Base-by-base conservation (phyloP, 2,113 vertebrate species). In the Rhipidura dahli region DNA sequence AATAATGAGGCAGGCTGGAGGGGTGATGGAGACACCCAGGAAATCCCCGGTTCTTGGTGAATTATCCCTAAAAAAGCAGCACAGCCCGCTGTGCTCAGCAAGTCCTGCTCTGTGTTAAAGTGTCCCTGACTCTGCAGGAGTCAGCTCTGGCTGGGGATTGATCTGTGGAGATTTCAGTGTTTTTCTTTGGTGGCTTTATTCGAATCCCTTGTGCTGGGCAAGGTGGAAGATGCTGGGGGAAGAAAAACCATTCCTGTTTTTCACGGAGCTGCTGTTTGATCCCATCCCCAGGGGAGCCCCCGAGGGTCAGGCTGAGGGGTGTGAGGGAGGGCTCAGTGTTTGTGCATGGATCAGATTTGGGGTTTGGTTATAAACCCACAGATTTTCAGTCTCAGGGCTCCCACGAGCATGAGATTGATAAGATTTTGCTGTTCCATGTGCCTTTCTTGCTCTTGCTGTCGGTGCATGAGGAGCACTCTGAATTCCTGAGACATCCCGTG, bases 181-280 rank as follows among this genome's bases (percentile, higher is more conserved):
- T 87, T 87, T 75, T 50, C 26, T 87, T 45, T 53, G n/a, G 31
- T 4, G 60, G 16, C 59, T 72, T 86, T n/a, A 44, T 21, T 72
- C 54, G 42, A 63, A 69, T 59, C 61, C 10, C 11, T 60, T 40
- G 20, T 56, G 40, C 59, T 80, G 63, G 63, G 13, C 22, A 45
- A 53, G 63, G 76, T 30, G 60, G 64, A 22, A 92, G 51, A 20
- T 42, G 39, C 39, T 65, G 23, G 10, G 23, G 51, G 42, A 8
- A 33, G 10, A 13, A 12, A 47, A 28, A 21, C 14, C 1, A 2
- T 39, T 78, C 31, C 27, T 1, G 1, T 5, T 56, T 12, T 15
- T 82, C 69, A 3, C 1, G 11, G 54, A 20, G 27, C 45, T 81
- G 24, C 28, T 11, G 22, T 42, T 61, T 7, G 28, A 72, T 61